phyloP scores from a whole-genome alignment of 2,113 vertebrate genomes.

The Piaya cayana region DNA sequence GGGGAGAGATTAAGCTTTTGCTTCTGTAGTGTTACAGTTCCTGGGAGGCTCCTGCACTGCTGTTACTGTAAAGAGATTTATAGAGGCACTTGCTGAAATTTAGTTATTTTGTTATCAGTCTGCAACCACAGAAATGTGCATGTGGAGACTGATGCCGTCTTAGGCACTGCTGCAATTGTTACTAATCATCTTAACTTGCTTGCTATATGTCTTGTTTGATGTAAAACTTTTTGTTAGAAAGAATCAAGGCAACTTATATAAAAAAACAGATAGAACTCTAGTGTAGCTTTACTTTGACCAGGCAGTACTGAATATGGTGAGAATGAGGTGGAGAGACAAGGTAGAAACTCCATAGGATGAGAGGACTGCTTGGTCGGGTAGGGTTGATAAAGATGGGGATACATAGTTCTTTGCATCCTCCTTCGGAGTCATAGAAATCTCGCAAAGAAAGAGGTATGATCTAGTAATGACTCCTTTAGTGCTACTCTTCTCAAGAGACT shows the following conservation, averaged over 20 bases:
- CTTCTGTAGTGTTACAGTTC: slow-evolving; percentile 4
- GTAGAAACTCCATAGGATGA: background rate
- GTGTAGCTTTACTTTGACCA: background rate
- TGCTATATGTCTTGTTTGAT: background rate
- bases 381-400: background rate
- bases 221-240: background rate
- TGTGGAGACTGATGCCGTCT: background rate
- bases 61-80: slow-evolving; percentile 43
- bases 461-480: background rate
- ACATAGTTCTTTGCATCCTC: background rate
- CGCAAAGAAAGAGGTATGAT: background rate
- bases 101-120: slow-evolving; percentile 36
- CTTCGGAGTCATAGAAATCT: background rate
- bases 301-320: background rate
- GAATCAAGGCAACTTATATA: background rate
- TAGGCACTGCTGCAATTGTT: background rate
- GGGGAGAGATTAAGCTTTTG: slow-evolving; percentile 48
- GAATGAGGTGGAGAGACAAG: background rate
- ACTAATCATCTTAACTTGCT: background rate
- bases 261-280: background rate
- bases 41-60: background rate
- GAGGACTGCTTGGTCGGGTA: background rate
- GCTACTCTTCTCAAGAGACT: background rate
- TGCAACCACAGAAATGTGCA: background rate
- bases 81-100: slow-evolving; percentile 14